phyloP scores from a whole-genome alignment of 2,797 vertebrate genomes.

The Gastrophryne carolinensis region DNA sequence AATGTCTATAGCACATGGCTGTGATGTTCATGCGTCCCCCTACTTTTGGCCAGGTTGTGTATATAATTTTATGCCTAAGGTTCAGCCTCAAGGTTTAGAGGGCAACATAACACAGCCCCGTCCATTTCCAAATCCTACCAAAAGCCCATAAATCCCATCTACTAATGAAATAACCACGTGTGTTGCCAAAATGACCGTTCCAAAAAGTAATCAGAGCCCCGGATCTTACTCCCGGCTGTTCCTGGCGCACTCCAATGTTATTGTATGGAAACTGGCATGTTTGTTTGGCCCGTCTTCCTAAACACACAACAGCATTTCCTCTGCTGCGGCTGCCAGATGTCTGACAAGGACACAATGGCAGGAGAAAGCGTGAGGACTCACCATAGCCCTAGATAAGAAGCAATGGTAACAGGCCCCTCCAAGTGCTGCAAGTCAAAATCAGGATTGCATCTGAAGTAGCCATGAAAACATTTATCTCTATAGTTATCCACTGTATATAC shows the following conservation, averaged over 20 bases:
- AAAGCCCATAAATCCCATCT: background rate
- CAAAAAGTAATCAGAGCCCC: background rate
- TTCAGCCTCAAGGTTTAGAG: no score
- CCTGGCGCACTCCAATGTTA: background rate
- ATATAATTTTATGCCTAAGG: no score
- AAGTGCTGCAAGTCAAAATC: no score
- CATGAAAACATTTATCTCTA: no score
- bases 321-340: slow-evolving; percentile 4
- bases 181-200: background rate
- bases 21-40: no score
- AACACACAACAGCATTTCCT: background rate
- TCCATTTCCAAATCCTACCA: background rate
- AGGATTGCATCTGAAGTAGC: no score
- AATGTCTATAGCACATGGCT: no score
- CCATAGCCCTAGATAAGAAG: background rate
- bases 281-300: background rate
- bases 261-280: background rate
- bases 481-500: no score
- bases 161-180: background rate
- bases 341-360: background rate
- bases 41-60: no score
- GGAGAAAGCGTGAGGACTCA: background rate
- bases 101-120: background rate
- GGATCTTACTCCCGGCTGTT: background rate
- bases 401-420: background rate